A percentile compares a stretch with the other conserved stretches of the same genome.
phyloP scores from a whole-genome alignment of 2,113 vertebrate genomes.

The Diadophis punctatus region DNA sequence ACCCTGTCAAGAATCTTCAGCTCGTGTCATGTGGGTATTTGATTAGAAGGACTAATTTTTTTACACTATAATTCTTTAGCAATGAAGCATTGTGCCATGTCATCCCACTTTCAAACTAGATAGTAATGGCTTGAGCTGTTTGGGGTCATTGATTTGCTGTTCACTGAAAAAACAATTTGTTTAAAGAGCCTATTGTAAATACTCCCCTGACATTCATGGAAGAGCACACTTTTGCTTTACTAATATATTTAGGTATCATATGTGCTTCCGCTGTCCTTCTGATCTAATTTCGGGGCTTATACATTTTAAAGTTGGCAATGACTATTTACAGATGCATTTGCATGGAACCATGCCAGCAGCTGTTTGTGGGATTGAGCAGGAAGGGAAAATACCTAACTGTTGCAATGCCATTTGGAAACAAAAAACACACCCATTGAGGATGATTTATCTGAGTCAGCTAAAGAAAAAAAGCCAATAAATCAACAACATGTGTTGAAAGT shows the following conservation, averaged over 20 bases:
- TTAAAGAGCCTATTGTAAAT: constrained; percentile 15
- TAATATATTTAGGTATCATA: constrained; percentile 30
- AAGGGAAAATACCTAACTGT: neutral
- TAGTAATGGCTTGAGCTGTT: constrained; percentile 27
- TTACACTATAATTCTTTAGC: constrained; percentile 50
- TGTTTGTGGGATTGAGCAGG: neutral
- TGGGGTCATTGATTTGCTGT: constrained; percentile 45
- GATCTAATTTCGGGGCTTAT: constrained; percentile 10
- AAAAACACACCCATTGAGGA: neutral
- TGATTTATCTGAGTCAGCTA: neutral
- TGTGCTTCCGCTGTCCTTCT: neutral
- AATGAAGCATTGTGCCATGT: constrained; percentile 44
- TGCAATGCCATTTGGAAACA: neutral
- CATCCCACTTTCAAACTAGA: constrained; percentile 39
- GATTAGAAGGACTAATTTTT: constrained; percentile 43
- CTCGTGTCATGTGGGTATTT: constrained; percentile 39
- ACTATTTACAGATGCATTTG: neutral
- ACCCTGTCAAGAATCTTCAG: constrained; percentile 38
- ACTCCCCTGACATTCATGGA: constrained; percentile 37
- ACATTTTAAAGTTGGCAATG: neutral
- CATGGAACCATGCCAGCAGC: neutral
- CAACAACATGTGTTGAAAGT: neutral
- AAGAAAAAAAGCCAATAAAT: neutral
- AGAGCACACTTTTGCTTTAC: constrained; percentile 26
- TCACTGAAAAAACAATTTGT: constrained; percentile 47